phyloP scores from a whole-genome alignment of 2,888 invertebrate genomes.

The Galeopsomyia nigrocyanea region DNA sequence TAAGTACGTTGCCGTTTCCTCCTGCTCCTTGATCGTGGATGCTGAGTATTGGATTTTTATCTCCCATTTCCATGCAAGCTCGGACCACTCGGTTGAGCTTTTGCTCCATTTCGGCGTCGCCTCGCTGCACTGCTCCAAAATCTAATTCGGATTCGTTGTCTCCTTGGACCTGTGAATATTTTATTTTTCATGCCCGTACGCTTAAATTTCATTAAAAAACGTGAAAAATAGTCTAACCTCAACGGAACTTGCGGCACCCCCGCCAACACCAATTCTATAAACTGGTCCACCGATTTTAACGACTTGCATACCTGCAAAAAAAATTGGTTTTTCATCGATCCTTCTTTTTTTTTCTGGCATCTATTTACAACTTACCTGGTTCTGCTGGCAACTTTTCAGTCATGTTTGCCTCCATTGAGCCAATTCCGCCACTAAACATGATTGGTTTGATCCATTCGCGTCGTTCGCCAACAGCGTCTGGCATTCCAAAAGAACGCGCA shows the following conservation, averaged over 20 bases:
- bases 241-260: constrained; percentile 97
- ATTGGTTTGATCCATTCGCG: constrained; percentile 98
- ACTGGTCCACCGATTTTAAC: constrained; percentile 98
- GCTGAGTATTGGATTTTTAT: constrained; percentile 89
- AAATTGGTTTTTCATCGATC: background rate
- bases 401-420: constrained; percentile 88
- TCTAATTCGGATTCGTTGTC: constrained; percentile 88
- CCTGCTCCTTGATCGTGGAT: constrained; percentile 99
- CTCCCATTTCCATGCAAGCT: constrained; percentile 88
- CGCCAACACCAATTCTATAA: constrained; percentile 97
- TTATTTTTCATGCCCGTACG: constrained; percentile 5
- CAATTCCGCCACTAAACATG: constrained; percentile 98
- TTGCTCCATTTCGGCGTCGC: constrained; percentile 99
- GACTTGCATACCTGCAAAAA: constrained; percentile 82
- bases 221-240: constrained; percentile 69
- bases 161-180: constrained; percentile 80
- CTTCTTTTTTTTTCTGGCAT: background rate
- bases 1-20: constrained; percentile 96
- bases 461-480: constrained; percentile 76
- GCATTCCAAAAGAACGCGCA: constrained; percentile 89
- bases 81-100: constrained; percentile 94
- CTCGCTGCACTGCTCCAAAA: constrained; percentile 97
- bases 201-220: background rate
- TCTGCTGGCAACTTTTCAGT: constrained; percentile 82
- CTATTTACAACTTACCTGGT: constrained; percentile 71